Percentiles rank a stretch among this genome's conserved stretches.
Conservation (phyloP, 2,888 invertebrate genomes). For the Pandemis corylana region DNA sequence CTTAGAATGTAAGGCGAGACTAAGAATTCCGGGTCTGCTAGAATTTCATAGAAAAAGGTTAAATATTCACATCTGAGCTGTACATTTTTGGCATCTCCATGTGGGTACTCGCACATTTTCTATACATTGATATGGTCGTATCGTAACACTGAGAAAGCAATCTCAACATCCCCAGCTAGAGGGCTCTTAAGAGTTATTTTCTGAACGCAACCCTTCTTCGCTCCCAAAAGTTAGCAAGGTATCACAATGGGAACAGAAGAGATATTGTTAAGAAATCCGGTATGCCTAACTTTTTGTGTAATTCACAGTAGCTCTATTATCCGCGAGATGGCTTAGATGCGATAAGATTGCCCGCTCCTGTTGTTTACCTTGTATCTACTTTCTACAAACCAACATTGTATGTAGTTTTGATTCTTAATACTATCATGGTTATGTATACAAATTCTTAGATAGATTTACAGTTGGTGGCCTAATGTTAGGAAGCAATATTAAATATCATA, state of each 20-base stretch:
- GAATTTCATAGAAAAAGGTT: too few species aligned
- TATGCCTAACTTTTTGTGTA: neutral
- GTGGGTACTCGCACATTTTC: neutral
- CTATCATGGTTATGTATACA: neutral
- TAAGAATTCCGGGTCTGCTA: too few species aligned
- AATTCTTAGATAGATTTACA: too few species aligned
- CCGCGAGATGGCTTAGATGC: neutral
- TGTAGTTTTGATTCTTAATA: neutral
- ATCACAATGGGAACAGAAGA: conserved; percentile 3
- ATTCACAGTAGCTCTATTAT: neutral
- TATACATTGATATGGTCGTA: neutral
- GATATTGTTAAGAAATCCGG: neutral
- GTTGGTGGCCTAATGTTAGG: too few species aligned
- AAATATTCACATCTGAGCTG: too few species aligned
- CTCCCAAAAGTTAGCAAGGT: neutral
- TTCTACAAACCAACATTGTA: neutral
- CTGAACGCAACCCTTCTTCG: neutral
- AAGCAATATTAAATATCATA: too few species aligned
- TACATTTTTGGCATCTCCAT: too few species aligned
- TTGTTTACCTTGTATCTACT: neutral
- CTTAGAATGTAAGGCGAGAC: too few species aligned
- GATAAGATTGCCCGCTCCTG: neutral
- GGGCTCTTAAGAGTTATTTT: neutral
- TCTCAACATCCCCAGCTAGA: neutral
- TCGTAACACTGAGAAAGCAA: neutral